Evolutionary conservation across 2,888 invertebrate species (phyloP).

Genomic region (Dilophus febrilis): DNA sequence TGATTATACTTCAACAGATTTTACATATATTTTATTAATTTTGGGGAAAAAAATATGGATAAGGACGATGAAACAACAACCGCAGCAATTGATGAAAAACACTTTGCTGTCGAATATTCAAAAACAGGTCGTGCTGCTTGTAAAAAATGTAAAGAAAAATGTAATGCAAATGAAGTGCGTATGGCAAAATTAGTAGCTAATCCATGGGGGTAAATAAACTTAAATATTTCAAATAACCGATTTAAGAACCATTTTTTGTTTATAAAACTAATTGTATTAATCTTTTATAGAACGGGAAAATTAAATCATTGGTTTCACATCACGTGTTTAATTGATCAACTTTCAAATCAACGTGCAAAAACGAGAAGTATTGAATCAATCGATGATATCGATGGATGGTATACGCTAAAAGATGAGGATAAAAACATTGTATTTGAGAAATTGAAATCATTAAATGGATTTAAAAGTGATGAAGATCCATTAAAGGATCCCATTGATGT

Average conservation of each 20-base stretch:
- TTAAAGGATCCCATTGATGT: not conserved
- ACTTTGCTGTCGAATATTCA: slow-evolving; percentile 59
- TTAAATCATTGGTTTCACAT: slow-evolving; percentile 80
- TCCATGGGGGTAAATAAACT: slow-evolving; percentile 36
- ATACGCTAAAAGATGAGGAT: slow-evolving; percentile 44
- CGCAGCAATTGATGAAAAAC: slow-evolving; percentile 27
- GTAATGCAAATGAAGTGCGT: slow-evolving; percentile 51
- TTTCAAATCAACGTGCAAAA: slow-evolving; percentile 58
- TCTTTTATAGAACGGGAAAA: slow-evolving; percentile 29
- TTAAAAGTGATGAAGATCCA: no score
- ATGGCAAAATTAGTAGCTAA: slow-evolving; percentile 63
- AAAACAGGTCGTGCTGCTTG: slow-evolving; percentile 67
- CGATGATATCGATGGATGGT: slow-evolving; percentile 66
- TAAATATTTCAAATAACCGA: not conserved
- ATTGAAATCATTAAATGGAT: slow-evolving; percentile 3
- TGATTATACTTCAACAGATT: no score
- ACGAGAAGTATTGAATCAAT: slow-evolving; percentile 67
- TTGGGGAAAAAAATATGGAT: not conserved
- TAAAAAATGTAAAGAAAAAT: slow-evolving; percentile 71
- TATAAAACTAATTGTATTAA: slow-evolving; percentile 26
- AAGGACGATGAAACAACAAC: slow-evolving; percentile 7
- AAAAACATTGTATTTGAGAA: slow-evolving; percentile 38
- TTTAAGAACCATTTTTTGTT: no score
- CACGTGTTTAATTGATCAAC: slow-evolving; percentile 60
- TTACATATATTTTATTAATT: no score